Evolutionary conservation across 2,113 vertebrate species (phyloP).

Genomic region (Myocastor coypus): DNA sequence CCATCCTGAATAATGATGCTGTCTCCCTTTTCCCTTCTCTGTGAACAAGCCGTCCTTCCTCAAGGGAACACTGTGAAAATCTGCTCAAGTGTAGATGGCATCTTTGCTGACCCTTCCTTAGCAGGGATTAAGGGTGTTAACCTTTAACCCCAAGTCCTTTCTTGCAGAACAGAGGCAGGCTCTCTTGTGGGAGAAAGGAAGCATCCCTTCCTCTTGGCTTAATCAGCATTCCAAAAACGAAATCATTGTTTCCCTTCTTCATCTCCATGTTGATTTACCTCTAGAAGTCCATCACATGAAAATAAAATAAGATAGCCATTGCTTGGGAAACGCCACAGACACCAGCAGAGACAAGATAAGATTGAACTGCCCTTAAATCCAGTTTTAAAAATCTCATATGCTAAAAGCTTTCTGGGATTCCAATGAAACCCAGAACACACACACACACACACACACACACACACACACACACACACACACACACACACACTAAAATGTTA

Average conservation of each 20-base stretch:
- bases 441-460: too few relatives aligned
- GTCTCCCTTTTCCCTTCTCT: neutral
- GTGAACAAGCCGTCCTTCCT: conserved; percentile 1
- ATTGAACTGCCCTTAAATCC: neutral
- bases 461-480: too few relatives aligned
- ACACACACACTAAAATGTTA: neutral
- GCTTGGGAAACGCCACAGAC: neutral
- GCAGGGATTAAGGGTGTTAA: neutral
- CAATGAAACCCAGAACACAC: neutral
- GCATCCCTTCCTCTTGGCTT: neutral
- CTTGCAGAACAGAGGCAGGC: neutral
- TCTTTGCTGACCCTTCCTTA: neutral
- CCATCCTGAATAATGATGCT: neutral
- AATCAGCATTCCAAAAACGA: neutral
- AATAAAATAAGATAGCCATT: conserved; percentile 32
- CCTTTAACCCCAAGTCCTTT: neutral
- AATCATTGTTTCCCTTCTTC: neutral
- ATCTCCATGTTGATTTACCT: neutral
- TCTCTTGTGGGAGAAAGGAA: neutral
- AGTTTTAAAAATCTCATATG: conserved; percentile 52
- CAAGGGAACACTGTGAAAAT: neutral
- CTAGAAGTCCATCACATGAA: neutral
- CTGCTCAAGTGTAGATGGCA: neutral
- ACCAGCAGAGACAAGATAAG: neutral
- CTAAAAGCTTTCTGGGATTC: neutral